Base-by-base conservation (phyloP, 2,797 vertebrate species). In the Dromococcyx pavoninus region DNA sequence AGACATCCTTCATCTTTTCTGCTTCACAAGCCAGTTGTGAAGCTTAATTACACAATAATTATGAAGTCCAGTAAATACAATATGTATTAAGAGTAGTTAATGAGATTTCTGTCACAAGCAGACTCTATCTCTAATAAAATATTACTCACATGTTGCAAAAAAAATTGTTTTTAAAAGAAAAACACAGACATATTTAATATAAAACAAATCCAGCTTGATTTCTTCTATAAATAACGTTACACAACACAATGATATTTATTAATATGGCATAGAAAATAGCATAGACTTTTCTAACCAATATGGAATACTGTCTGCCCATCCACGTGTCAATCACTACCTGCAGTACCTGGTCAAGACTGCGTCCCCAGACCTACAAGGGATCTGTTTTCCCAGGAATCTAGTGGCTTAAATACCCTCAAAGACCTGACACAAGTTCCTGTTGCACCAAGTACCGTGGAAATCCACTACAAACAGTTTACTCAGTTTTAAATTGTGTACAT, bases 1-100 rank as follows among this genome's bases (percentile, higher is more conserved):
- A 89, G 88, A 87, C 67, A 93, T 95, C 90, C 94, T 96, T 95
- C 88, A 90, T 93, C 39, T 94, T 95, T 93, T 82, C 74, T 95
- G 67, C 90, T 95, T 95, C 95, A 91, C 67, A 95, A 91, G 77
- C 71, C 67, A 87, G 77, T 95, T 94, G 77, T 76, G 80, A 91
- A 79, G 64, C 74, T 95, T 95, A 95, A 92, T 95, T 94, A 85
- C 74, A 88, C 1, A 23, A 94, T 71, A 66, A 96, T 91, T 95
- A 79, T 89, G 76, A 94, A 95, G 90, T 91, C 83, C 83, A 91
- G 93, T 85, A 94, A 96, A 96, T 90, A 93, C 51, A 93, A 94
- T 33, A 43, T 61, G 67, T 87, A 95, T 89, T 95, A 95, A 94
- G 90, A 94, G 53, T 39, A 82, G 71, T 58, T 95, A 93, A 95